phyloP scores from a whole-genome alignment of 1,140 invertebrate species.

The Pentalonia nigronervosa region DNA sequence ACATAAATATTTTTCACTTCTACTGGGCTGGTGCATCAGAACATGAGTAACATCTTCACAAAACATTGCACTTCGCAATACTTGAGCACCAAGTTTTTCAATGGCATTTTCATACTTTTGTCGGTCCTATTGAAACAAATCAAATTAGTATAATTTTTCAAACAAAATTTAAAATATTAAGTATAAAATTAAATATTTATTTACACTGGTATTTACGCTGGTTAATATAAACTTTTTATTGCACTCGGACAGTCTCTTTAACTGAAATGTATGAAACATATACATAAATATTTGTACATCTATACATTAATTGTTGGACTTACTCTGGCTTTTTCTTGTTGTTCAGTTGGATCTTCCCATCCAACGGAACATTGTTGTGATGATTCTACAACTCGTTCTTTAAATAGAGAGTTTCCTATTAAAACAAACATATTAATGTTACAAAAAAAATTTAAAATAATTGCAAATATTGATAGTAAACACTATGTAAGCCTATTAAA shows the following conservation, averaged over 20 bases:
- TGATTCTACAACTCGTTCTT: conserved; percentile 45
- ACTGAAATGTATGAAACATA: conserved; percentile 7
- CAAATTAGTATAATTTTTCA: neutral
- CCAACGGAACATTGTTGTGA: conserved; percentile 54
- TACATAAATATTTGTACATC: neutral
- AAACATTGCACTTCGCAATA: conserved; percentile 14
- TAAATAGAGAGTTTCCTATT: conserved; percentile 39
- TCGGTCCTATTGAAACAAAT: conserved; percentile 34
- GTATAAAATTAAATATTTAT: neutral
- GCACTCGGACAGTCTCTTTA: conserved; percentile 25
- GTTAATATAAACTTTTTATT: conserved; percentile 50
- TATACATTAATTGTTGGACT: neutral
- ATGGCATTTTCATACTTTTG: conserved; percentile 54
- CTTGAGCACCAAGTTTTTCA: conserved; percentile 51
- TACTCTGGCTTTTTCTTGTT: conserved; percentile 57
- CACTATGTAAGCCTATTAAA: neutral
- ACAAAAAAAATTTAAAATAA: neutral
- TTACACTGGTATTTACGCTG: conserved; percentile 34
- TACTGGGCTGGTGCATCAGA: conserved; percentile 74
- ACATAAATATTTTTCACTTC: conserved; percentile 86
- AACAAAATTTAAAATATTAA: too few relatives aligned
- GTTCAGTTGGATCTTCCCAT: conserved; percentile 56
- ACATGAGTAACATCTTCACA: conserved; percentile 74
- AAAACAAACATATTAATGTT: neutral
- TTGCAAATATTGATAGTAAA: neutral